Conservation (phyloP, 2,797 vertebrate genomes). For the Falco berigora region DNA sequence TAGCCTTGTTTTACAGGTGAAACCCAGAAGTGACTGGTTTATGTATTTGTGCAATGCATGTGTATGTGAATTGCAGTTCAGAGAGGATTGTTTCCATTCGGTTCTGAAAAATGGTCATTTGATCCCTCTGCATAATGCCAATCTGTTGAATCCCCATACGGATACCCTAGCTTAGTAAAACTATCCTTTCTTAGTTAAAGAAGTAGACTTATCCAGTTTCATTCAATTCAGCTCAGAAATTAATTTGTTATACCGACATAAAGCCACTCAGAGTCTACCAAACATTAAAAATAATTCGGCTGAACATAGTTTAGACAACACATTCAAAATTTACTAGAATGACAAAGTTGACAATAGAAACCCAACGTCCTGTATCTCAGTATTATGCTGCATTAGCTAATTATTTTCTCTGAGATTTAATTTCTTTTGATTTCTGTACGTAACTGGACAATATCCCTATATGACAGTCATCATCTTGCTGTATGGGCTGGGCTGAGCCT, state of each 20-base stretch:
- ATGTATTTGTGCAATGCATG: too few relatives aligned
- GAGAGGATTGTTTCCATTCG: background rate
- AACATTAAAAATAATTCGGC: background rate
- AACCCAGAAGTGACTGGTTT: background rate
- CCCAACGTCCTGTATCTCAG: background rate
- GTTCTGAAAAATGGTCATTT: background rate
- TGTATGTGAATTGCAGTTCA: background rate
- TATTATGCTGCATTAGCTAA: background rate
- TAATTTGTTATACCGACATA: background rate
- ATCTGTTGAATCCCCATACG: background rate
- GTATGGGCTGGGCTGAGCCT: background rate
- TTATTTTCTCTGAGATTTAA: background rate
- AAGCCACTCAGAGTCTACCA: background rate
- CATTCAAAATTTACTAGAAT: background rate
- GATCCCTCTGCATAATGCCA: background rate
- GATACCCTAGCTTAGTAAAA: background rate
- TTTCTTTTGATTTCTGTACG: background rate
- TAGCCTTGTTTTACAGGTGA: background rate
- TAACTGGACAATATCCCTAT: background rate
- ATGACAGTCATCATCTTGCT: background rate
- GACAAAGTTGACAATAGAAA: background rate
- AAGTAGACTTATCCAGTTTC: background rate
- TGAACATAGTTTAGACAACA: background rate
- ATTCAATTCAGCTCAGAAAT: background rate
- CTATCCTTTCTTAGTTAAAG: background rate